Evolutionary conservation across 2,888 invertebrate genomes (phyloP).

Genomic region (Eristalinus sepulchralis): DNA sequence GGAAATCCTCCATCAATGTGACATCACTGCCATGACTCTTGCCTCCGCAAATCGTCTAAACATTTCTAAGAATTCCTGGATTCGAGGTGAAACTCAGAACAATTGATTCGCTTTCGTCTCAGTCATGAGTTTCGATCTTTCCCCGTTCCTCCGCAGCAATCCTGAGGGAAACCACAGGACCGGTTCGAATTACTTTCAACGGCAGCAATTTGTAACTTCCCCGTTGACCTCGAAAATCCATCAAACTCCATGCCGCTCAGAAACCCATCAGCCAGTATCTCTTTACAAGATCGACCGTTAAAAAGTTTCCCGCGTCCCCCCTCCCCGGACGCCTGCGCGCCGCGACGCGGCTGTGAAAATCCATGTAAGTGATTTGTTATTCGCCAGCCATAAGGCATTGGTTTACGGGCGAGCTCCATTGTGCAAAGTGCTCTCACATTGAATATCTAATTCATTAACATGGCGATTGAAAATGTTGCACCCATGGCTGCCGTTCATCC

Average conservation of each 20-base stretch:
- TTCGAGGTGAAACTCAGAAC: no score
- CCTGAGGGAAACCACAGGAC: no score
- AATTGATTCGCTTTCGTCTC: no score
- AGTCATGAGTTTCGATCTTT: no score
- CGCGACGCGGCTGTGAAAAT: no score
- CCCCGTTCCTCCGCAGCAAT: no score
- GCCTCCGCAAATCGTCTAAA: no score
- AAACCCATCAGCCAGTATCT: neutral
- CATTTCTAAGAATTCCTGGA: no score
- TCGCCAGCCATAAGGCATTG: neutral
- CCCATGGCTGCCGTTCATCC: neutral
- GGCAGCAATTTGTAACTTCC: neutral
- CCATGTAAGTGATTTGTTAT: neutral
- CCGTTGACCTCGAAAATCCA: neutral
- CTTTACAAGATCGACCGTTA: neutral
- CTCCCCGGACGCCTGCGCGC: neutral
- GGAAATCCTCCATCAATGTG: no score
- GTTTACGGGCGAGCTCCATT: neutral
- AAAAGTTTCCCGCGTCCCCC: neutral
- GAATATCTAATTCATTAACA: neutral
- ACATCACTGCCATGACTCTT: no score
- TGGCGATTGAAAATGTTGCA: neutral
- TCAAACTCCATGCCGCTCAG: neutral
- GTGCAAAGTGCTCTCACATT: neutral
- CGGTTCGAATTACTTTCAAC: neutral